Evolutionary conservation across 2,797 vertebrate genomes (phyloP).

Genomic region (Sebastes kiyomatsui): DNA sequence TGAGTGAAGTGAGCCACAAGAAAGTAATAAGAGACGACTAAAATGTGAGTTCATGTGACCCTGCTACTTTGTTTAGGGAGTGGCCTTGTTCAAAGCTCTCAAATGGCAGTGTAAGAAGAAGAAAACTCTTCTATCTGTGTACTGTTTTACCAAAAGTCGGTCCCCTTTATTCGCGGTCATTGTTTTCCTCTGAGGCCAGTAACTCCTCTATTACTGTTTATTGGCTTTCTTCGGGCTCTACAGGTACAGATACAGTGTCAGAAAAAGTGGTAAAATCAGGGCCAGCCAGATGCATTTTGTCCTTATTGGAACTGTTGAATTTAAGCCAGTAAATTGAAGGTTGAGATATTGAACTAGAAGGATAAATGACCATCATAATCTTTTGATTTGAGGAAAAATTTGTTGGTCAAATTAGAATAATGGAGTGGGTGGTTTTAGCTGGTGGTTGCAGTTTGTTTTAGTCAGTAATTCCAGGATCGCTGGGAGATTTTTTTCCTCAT

Average conservation of each 20-base stretch:
- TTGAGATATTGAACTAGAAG: slow-evolving; percentile 4
- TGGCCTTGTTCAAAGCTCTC: not conserved
- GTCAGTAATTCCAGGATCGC: slow-evolving; percentile 23
- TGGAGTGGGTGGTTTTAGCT: slow-evolving; percentile 6
- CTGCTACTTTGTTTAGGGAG: slow-evolving; percentile 18
- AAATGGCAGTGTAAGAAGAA: slow-evolving; percentile 10
- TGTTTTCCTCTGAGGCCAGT: not conserved
- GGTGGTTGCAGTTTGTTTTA: slow-evolving; percentile 33
- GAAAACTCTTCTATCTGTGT: not conserved
- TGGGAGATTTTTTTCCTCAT: slow-evolving; percentile 41
- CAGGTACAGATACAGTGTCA: not conserved
- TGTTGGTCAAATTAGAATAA: slow-evolving; percentile 19
- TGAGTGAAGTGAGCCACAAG: not conserved
- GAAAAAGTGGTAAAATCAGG: not conserved
- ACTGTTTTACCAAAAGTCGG: not conserved
- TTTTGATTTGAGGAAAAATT: slow-evolving; percentile 21
- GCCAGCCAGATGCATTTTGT: not conserved
- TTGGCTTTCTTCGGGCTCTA: not conserved
- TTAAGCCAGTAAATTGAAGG: not conserved
- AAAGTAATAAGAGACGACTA: not conserved
- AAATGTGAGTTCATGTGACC: not conserved
- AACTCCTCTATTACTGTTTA: not conserved
- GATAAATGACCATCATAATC: slow-evolving; percentile 12
- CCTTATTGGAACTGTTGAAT: not conserved
- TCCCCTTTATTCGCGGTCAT: not conserved